Conservation (phyloP, 2,113 vertebrate species). For the Eurystomus gularis region DNA sequence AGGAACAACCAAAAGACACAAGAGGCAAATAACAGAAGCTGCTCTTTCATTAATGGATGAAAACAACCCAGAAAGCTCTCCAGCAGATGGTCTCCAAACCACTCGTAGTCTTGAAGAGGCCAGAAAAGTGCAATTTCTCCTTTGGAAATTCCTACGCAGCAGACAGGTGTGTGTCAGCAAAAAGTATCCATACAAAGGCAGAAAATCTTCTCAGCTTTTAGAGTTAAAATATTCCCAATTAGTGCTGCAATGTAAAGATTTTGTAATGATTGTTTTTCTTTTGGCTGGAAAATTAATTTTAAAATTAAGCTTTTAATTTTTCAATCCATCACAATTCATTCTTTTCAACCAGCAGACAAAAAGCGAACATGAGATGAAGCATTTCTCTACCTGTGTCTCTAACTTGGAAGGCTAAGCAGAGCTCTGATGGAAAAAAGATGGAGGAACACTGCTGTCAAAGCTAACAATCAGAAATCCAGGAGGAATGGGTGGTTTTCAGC, state of each 20-base stretch:
- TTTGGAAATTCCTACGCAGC: not conserved
- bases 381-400: not conserved
- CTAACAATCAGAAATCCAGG: not conserved
- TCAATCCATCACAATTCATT: not conserved
- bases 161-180: not conserved
- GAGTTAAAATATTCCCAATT: not conserved
- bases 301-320: not conserved
- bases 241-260: no score
- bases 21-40: not conserved
- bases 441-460: not conserved
- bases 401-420: not conserved
- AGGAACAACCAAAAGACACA: not conserved
- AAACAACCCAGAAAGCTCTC: not conserved
- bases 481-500: not conserved
- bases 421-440: not conserved
- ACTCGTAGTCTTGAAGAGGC: not conserved
- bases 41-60: not conserved
- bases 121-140: not conserved
- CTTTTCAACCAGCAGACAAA: not conserved
- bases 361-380: not conserved
- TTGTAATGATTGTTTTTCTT: not conserved
- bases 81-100: not conserved
- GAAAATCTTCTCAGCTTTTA: not conserved
- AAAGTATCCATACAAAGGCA: not conserved
- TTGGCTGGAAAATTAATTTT: no score